phyloP scores from a whole-genome alignment of 2,888 invertebrate genomes.

The Dascillus cervinus region DNA sequence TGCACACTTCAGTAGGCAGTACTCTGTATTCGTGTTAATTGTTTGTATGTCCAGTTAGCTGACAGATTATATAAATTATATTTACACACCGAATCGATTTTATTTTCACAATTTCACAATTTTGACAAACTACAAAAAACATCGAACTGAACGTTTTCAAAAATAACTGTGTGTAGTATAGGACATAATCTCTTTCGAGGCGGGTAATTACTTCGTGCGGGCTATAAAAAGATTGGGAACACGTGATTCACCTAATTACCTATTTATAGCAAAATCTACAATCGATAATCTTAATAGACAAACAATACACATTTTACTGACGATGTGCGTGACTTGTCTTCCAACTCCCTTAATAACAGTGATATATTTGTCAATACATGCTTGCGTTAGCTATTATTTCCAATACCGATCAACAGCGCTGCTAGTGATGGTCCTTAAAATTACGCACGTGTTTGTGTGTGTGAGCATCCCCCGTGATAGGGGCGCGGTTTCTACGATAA shows the following conservation, averaged over 20 bases:
- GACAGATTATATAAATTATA: constrained; percentile 13
- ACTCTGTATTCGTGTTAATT: constrained; percentile 10
- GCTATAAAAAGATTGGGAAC: constrained; percentile 2
- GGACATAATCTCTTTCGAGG: no score
- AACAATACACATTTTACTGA: constrained; percentile 15
- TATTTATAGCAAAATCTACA: constrained; percentile 17
- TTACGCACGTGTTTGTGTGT: constrained; percentile 22
- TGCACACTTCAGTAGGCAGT: constrained; percentile 9
- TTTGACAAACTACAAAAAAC: no score
- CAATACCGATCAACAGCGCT: constrained; percentile 18
- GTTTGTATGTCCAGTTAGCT: constrained; percentile 8
- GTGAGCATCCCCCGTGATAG: constrained; percentile 23
- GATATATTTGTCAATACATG: constrained; percentile 17
- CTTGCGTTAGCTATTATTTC: constrained; percentile 5
- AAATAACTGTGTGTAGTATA: no score
- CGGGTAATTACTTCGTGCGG: no score
- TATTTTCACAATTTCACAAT: not conserved
- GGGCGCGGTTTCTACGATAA: constrained; percentile 31
- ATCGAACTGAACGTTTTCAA: no score
- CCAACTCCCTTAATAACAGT: constrained; percentile 16
- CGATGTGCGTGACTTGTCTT: constrained; percentile 18
- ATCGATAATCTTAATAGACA: constrained; percentile 17
- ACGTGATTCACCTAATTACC: constrained; percentile 22
- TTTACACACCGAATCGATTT: constrained; percentile 7
- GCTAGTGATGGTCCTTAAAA: constrained; percentile 17